Conservation (phyloP, 2,888 invertebrate genomes). For the Nephrocerus scutellatus region DNA sequence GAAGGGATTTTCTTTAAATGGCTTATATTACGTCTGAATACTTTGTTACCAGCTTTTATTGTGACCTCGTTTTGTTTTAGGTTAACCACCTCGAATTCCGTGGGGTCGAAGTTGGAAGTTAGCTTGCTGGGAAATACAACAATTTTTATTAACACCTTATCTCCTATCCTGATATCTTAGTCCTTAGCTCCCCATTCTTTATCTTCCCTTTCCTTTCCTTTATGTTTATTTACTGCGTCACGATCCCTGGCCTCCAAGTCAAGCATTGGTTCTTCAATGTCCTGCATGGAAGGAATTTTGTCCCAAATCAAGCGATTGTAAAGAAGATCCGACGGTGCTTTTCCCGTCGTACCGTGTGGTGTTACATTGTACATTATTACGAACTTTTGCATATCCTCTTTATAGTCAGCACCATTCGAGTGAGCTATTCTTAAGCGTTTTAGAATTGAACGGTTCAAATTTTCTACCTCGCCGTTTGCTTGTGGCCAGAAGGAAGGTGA, state of each 20-base stretch:
- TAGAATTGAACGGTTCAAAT: slow-evolving; percentile 16
- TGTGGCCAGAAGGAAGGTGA: slow-evolving; percentile 20
- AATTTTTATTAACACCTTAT: slow-evolving; percentile 14
- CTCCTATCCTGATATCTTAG: slow-evolving; percentile 10
- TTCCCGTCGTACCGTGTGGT: slow-evolving; percentile 20
- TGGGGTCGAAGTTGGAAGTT: slow-evolving; percentile 9
- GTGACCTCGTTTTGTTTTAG: slow-evolving; percentile 12
- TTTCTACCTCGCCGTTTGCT: slow-evolving; percentile 18
- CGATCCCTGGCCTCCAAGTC: slow-evolving; percentile 6
- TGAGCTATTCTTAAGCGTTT: slow-evolving; percentile 19
- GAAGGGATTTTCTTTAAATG: slow-evolving; percentile 17
- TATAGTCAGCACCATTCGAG: slow-evolving; percentile 14
- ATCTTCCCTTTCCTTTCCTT: slow-evolving; percentile 10
- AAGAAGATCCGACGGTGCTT: slow-evolving; percentile 17
- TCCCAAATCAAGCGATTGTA: slow-evolving; percentile 18
- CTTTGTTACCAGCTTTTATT: slow-evolving; percentile 6
- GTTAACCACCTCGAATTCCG: slow-evolving; percentile 10
- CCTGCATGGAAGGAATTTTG: slow-evolving; percentile 14
- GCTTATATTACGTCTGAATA: slow-evolving; percentile 12
- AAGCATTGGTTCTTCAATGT: slow-evolving; percentile 5
- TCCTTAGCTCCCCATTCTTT: slow-evolving; percentile 5
- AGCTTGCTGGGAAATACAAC: slow-evolving; percentile 13
- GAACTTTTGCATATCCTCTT: slow-evolving; percentile 20
- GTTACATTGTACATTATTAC: slow-evolving; percentile 21
- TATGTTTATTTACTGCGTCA: slow-evolving; percentile 3